Evolutionary conservation across 1,140 invertebrate species (phyloP), one percentile per base, ranked within the genome.

Genomic region (Zaprionus inermis): DNA sequence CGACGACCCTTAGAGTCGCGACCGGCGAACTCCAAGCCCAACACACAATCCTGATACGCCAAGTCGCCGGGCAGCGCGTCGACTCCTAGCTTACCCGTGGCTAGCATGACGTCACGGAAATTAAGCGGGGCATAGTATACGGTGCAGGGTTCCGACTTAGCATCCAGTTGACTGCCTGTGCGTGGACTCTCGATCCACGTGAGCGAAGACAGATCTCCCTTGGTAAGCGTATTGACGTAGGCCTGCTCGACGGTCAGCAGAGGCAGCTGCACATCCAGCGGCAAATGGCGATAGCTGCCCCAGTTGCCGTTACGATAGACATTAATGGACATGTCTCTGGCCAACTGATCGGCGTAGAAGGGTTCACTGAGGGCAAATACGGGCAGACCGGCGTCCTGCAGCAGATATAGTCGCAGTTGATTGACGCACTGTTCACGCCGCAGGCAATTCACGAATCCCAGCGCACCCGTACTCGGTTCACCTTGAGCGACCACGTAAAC

Each of bases 31-130:
- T 99, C 98, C 70, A 99, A 93, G 51, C 98, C 98, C n/a, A 99
- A 93, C 73, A 99, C 96, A 92, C 97, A 99, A 76, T 99, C 98
- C 93, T 98, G 95, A 61, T 94, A 94, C 16, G 96, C 96, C 46
- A 97, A 91, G 88, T 97, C 94, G 75, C 97, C 97, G 32, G 98
- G 98, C 51, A 99, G 94, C 30, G 98, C 97, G 93, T 99, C 98
- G 12, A 97, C 97, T 22, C 98, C 96, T 16, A 99, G 94, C 93
- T 99, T 98, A 66, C 98, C 98, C 34, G 97, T 97, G 9, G 98
- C 98, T 78, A 99, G 93, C 98, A 99, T 99, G 34, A 99, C 96
- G 92, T 99, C 98, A 59, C 98, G 95, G 95, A 99, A 99, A 93
- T 99, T 99, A 1, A 99, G 94, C 10, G 98, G 96, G 14, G 98